Evolutionary conservation across 2,888 invertebrate genomes (phyloP).

Genomic region (Zaprionus bogoriensis): DNA sequence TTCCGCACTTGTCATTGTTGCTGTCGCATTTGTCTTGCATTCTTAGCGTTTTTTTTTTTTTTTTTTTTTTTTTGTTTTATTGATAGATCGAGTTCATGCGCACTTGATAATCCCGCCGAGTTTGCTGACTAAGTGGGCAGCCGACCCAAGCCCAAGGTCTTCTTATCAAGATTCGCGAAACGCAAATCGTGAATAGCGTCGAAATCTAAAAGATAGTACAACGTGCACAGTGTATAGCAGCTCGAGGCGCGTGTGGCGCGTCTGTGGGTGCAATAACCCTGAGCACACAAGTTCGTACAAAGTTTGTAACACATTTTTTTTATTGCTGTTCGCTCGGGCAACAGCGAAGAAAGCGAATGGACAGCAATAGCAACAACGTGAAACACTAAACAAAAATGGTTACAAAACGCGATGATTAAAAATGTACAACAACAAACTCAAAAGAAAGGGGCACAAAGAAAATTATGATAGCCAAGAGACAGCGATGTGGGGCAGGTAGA

Average conservation of each 20-base stretch:
- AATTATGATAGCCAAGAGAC: conserved; percentile 25
- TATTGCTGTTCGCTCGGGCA: conserved; percentile 8
- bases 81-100: conserved; percentile 21
- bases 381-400: conserved; percentile 29
- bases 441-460: conserved; percentile 43
- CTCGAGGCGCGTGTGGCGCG: conserved; percentile 12
- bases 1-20: conserved; percentile 1
- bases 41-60: too few relatives aligned
- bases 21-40: not conserved
- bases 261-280: conserved; percentile 61
- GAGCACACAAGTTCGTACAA: conserved; percentile 30
- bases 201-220: conserved; percentile 19
- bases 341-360: conserved; percentile 54
- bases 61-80: not conserved
- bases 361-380: conserved; percentile 21
- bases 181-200: not conserved
- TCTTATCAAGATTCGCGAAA: conserved; percentile 28
- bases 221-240: not conserved
- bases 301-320: conserved; percentile 27
- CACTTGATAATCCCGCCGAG: conserved; percentile 16
- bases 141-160: conserved; percentile 13
- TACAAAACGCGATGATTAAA: conserved; percentile 64
- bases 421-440: conserved; percentile 29
- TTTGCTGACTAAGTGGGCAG: conserved; percentile 22
- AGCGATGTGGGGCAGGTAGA: too few relatives aligned